Evolutionary conservation across 2,888 invertebrate species (phyloP), one percentile per base, ranked within the genome.

Genomic region (Melinaea menophilus): DNA sequence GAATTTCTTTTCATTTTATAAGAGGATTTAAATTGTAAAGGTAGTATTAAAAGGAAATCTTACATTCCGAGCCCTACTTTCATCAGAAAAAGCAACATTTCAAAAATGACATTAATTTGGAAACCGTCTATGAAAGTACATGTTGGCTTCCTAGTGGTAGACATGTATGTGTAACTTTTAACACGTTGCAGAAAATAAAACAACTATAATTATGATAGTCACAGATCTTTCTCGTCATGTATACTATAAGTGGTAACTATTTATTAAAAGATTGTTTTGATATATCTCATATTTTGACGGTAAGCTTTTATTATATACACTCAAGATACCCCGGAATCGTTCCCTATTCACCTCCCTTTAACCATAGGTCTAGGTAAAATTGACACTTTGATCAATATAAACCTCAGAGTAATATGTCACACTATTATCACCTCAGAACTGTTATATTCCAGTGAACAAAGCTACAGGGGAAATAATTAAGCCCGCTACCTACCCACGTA

Each of bases 361-460:
- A 51, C 56, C 13, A 51, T 61, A 57, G 57, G 33, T 56, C 56
- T 69, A 71, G 68, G 71, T 65, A 72, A 71, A 74, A 74, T 71
- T 74, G 71, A 69, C 74, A 71, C 58, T 61, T 74, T 76, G 76
- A 78, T 77, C 75, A 75, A 79, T 79, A 79, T 79, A 72, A 70
- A 73, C 72, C 78, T 82, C 79, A 75, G 79, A 72, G 79, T 84
- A 80, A 79, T 77, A 79, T 80, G 79, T 80, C 78, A 80, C 77
- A 69, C 65, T 65, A 69, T 70, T 71, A 69, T 69, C 65, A 64
- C 64, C 68, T 61, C 69, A 67, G 72, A 66, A 65, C 61, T 68
- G 66, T 68, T 67, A 69, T 71, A 69, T 70, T 66, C 61, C 59
- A 63, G 62, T 69, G 65, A 66, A 59, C 59, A 69, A 71, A 67